phyloP scores from a whole-genome alignment of 2,113 vertebrate genomes.

The Brachirus orientalis region DNA sequence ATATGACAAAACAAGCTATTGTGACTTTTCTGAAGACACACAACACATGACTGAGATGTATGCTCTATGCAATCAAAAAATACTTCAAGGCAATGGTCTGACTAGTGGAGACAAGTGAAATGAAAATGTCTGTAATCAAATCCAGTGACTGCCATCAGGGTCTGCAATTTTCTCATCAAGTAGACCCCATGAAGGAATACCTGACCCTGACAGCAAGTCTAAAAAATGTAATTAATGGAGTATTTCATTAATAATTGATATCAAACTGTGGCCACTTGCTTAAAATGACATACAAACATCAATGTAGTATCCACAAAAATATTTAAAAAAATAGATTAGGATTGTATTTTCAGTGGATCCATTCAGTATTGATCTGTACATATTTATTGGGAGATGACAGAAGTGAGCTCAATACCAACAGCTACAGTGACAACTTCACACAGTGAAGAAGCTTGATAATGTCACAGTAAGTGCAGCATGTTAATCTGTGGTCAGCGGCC shows the following conservation, averaged over 20 bases:
- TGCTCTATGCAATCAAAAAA: neutral
- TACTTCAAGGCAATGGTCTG: constrained; percentile 1
- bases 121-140: constrained; percentile 52
- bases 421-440: neutral
- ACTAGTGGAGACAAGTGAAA: constrained; percentile 25
- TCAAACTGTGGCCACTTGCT: neutral
- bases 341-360: neutral
- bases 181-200: constrained; percentile 6
- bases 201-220: constrained; percentile 13
- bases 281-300: neutral
- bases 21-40: neutral
- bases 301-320: neutral
- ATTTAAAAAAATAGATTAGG: neutral
- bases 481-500: constrained; percentile 38
- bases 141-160: constrained; percentile 27
- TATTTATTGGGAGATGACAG: too few relatives aligned
- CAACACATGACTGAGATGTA: neutral
- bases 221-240: constrained; percentile 2
- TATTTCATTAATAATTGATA: constrained; percentile 9
- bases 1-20: neutral
- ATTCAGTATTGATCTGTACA: neutral
- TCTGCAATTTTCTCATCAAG: constrained; percentile 47
- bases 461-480: constrained; percentile 14
- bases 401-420: too few relatives aligned
- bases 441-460: constrained; percentile 9